phyloP scores from a whole-genome alignment of 2,113 vertebrate species.

The Pteropus alecto region DNA sequence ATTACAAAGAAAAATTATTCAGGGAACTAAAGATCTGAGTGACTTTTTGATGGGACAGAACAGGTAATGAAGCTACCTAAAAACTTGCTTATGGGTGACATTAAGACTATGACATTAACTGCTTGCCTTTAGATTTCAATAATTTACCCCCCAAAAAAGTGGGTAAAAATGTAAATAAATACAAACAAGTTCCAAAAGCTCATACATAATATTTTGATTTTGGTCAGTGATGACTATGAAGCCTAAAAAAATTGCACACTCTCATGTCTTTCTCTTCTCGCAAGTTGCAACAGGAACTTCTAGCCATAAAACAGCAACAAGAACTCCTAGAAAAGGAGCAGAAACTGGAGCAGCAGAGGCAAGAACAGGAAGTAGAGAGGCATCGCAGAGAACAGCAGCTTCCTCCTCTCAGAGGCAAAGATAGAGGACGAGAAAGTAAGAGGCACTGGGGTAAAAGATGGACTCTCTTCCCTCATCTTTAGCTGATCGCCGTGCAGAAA shows the following conservation, averaged over 20 bases:
- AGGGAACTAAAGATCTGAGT: background rate
- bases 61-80: background rate
- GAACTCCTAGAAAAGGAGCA: constrained; percentile 97
- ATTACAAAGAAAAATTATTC: background rate
- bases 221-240: constrained; percentile 68
- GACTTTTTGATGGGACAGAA: background rate
- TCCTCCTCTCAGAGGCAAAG: constrained; percentile 92
- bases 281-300: constrained; percentile 98
- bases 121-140: background rate
- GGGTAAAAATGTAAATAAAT: constrained; percentile 43
- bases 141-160: background rate
- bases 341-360: constrained; percentile 95
- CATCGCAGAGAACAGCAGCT: constrained; percentile 94
- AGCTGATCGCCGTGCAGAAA: background rate
- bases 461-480: constrained; percentile 8
- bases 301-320: constrained; percentile 97
- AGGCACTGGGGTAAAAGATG: constrained; percentile 63
- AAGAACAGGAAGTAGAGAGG: constrained; percentile 96
- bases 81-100: background rate
- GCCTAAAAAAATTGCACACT: constrained; percentile 75
- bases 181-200: constrained; percentile 27
- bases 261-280: constrained; percentile 86
- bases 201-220: constrained; percentile 32
- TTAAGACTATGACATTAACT: background rate
- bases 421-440: constrained; percentile 98